Conservation (phyloP, 2,797 vertebrate genomes). For the Pseudomugil gertrudae region DNA sequence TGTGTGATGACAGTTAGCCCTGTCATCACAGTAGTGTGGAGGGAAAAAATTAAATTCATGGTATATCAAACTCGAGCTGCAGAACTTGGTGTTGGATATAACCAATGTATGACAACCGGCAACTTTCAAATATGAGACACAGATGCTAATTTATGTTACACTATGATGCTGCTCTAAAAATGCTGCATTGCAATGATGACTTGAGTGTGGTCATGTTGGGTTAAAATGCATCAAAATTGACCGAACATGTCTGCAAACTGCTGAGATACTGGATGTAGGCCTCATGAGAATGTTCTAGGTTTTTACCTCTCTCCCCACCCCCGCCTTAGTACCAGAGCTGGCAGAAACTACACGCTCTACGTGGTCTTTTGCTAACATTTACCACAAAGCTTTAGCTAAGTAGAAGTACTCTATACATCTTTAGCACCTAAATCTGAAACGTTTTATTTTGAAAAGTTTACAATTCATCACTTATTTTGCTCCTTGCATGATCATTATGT, state of each 20-base stretch:
- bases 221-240: constrained; percentile 22
- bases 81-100: constrained; percentile 40
- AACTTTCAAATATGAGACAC: constrained; percentile 32
- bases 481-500: constrained; percentile 77
- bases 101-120: constrained; percentile 44
- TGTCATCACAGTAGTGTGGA: constrained; percentile 27
- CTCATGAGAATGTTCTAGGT: constrained; percentile 38
- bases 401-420: constrained; percentile 58
- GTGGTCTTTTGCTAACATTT: constrained; percentile 54
- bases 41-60: constrained; percentile 35
- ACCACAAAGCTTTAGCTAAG: constrained; percentile 57
- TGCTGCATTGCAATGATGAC: constrained; percentile 52
- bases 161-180: constrained; percentile 65
- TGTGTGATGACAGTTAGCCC: constrained; percentile 40
- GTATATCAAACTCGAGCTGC: constrained; percentile 27
- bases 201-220: constrained; percentile 30
- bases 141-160: constrained; percentile 57
- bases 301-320: constrained; percentile 51
- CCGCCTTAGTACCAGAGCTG: constrained; percentile 72
- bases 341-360: constrained; percentile 53
- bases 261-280: constrained; percentile 30
- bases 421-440: constrained; percentile 53
- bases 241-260: constrained; percentile 45
- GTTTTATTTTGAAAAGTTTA: constrained; percentile 54
- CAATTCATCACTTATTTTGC: constrained; percentile 41